Evolutionary conservation across 2,113 vertebrate genomes (phyloP).

Genomic region (Laticauda colubrina): DNA sequence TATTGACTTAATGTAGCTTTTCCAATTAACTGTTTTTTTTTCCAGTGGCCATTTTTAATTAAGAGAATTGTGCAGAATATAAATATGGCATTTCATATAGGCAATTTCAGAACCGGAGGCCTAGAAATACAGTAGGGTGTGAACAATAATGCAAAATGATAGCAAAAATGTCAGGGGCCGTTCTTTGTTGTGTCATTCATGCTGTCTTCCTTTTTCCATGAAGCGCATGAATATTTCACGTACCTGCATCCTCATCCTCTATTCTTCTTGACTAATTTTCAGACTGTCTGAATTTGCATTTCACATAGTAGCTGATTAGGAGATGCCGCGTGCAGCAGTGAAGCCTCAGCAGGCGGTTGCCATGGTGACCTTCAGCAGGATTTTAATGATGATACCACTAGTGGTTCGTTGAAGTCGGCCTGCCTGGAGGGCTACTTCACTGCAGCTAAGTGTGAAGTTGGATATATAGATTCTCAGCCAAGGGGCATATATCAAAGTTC

Average conservation of each 20-base stretch:
- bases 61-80: conserved; percentile 62
- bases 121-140: conserved; percentile 86
- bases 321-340: conserved; percentile 79
- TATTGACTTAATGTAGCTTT: conserved; percentile 45
- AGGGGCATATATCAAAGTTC: conserved; percentile 79
- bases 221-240: conserved; percentile 98
- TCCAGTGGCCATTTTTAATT: conserved; percentile 68
- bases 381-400: conserved; percentile 94
- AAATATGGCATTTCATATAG: conserved; percentile 67
- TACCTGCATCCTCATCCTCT: conserved; percentile 90
- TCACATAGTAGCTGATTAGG: conserved; percentile 93
- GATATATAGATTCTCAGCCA: conserved; percentile 72
- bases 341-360: conserved; percentile 93
- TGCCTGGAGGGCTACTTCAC: conserved; percentile 83
- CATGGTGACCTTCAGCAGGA: conserved; percentile 92
- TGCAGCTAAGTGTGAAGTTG: conserved; percentile 81
- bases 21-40: conserved; percentile 53
- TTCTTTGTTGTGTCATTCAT: conserved; percentile 99
- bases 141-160: conserved; percentile 89
- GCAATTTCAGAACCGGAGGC: conserved; percentile 68
- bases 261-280: conserved; percentile 98
- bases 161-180: conserved; percentile 87
- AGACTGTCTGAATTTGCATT: conserved; percentile 98
- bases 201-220: conserved; percentile 83
- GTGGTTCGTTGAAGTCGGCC: conserved; percentile 85